Conservation (phyloP, 2,888 invertebrate species). For the Cataglyphis rosenhaueri region DNA sequence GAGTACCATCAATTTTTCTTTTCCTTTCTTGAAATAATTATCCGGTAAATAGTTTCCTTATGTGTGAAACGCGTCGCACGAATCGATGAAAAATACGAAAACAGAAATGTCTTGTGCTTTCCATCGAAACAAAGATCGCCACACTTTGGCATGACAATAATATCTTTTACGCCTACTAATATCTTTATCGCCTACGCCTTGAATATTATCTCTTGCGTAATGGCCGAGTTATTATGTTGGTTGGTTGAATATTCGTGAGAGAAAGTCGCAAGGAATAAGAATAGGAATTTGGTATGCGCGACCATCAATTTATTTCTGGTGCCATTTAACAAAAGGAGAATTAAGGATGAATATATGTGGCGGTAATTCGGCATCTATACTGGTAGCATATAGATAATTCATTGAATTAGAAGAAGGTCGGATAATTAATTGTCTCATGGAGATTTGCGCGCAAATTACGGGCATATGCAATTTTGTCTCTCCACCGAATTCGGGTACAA, state of each 20-base stretch:
- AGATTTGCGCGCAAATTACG: conserved; percentile 7
- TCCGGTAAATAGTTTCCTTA: background rate
- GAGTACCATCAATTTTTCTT: background rate
- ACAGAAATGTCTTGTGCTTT: background rate
- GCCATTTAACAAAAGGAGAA: conserved; percentile 26
- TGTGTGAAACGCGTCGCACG: background rate
- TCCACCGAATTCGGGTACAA: background rate
- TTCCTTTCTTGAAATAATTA: background rate
- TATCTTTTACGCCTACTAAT: background rate
- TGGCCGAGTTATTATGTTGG: conserved; percentile 15
- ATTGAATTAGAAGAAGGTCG: conserved; percentile 33
- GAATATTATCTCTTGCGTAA: conserved; percentile 16
- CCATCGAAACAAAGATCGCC: conserved; percentile 31
- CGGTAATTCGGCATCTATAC: conserved; percentile 30
- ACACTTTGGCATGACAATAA: conserved; percentile 14
- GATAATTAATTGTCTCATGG: conserved; percentile 3
- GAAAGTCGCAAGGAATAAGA: background rate
- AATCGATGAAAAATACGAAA: conserved; percentile 22
- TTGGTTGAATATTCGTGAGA: background rate
- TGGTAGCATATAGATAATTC: conserved; percentile 35
- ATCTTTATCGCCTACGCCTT: background rate
- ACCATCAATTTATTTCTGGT: conserved; percentile 30
- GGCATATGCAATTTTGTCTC: background rate
- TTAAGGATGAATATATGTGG: conserved; percentile 40
- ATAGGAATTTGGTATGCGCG: conserved; percentile 17